Percentiles rank a stretch among this genome's conserved stretches.
phyloP scores from a whole-genome alignment of 2,113 vertebrate species.

The Oreamnos americanus region DNA sequence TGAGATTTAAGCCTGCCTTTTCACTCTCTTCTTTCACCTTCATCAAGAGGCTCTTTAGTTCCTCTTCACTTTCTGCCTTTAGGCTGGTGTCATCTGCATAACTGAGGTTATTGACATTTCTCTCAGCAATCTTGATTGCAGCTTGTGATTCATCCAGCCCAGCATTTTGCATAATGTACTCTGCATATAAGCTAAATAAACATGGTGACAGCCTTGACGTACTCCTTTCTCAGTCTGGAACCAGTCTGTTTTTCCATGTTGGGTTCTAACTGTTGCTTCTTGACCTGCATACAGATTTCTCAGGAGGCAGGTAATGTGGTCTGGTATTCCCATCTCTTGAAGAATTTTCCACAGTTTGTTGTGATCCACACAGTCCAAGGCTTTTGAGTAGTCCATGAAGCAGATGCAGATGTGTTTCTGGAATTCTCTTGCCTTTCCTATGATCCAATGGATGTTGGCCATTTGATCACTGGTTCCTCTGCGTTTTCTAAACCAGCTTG shows the following conservation, averaged over 20 bases:
- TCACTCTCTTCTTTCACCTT: not conserved
- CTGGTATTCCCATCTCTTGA: not conserved
- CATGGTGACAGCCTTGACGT: not conserved
- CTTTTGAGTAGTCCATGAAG: not conserved
- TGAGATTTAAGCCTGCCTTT: not conserved
- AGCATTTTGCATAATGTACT: not conserved
- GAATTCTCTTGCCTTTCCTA: not conserved
- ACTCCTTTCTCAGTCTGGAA: not conserved
- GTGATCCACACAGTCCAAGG: not conserved
- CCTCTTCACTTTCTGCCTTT: not conserved
- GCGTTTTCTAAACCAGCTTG: not conserved
- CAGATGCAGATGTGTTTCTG: not conserved
- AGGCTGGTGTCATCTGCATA: accelerated
- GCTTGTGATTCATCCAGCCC: not conserved
- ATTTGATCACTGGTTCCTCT: not conserved
- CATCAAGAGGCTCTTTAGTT: not conserved
- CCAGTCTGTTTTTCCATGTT: not conserved
- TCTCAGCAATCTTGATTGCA: not conserved
- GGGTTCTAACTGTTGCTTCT: not conserved
- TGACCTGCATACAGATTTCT: not conserved
- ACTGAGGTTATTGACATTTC: not conserved
- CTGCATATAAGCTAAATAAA: not conserved
- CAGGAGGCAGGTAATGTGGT: not conserved
- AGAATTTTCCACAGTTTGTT: not conserved
- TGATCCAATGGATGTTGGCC: not conserved